Evolutionary conservation across 2,113 vertebrate species (phyloP), one percentile per base, ranked within the genome.

Genomic region (Aspidoscelis tigris): DNA sequence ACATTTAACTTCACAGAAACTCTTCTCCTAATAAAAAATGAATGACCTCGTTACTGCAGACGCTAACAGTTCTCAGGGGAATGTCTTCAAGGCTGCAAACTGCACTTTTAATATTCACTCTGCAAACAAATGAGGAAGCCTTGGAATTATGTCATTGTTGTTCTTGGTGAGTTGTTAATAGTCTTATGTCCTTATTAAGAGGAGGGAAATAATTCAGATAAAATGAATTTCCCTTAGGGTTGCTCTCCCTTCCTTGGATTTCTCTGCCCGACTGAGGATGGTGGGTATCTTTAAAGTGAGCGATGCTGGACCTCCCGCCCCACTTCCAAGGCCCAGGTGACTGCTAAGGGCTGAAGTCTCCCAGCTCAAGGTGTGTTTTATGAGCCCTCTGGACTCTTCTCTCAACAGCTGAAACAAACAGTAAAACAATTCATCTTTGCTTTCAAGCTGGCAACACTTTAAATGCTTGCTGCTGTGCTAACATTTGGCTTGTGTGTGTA

Each of bases 21-120:
- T 92, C 90, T 94, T 94, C 93, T 93, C 92, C 90, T 95, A 95
- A 95, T 95, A 94, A 95, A 95, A 95, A 95, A 92, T 88, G 91
- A 93, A 95, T 93, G 94, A 95, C 94, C 93, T 94, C 93, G 4
- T 93, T 93, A 93, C 93, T 91, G 91, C 80, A 86, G 93, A 93
- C 94, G 94, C 93, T 93, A 94, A 95, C 90, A 93, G 92, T 94
- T 95, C 95, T 94, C 95, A 92, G 81, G 93, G 91, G 95, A 84
- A 94, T 86, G 83, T 85, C 88, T 74, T 20, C 76, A 87, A 91
- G 78, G 86, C 91, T 94, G 91, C 91, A 88, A 92, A 93, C 90
- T 89, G 91, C 86, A 91, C 93, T 93, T 95, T 91, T 91, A 93
- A 94, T 95, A 94, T 93, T 94, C 93, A 86, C 92, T 94, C 93